Percentiles rank a stretch among this genome's conserved stretches.
Evolutionary conservation across 2,888 invertebrate species (phyloP).

Genomic region (Chamaedrilus cognettii): DNA sequence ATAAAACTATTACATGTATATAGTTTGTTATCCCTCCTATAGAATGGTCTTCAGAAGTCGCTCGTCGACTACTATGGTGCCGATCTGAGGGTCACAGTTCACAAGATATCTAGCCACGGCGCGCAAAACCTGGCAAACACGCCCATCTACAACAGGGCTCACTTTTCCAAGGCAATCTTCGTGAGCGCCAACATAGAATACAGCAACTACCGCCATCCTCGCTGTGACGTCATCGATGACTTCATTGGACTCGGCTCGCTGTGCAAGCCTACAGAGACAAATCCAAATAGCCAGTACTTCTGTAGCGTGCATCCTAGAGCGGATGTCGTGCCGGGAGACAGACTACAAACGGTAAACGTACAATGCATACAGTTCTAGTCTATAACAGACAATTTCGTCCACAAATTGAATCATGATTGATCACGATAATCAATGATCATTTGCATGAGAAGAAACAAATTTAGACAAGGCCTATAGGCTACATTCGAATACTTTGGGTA

Average conservation of each 20-base stretch:
- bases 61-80: slow-evolving; percentile 31
- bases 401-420: no score
- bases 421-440: no score
- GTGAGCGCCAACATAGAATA: slow-evolving; percentile 29
- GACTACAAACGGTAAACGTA: not conserved
- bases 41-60: slow-evolving; percentile 29
- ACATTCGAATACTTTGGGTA: no score
- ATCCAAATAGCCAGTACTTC: slow-evolving; percentile 15
- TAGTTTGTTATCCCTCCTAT: not conserved
- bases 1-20: no score
- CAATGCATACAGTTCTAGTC: no score
- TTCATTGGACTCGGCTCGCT: slow-evolving; percentile 19
- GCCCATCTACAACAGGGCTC: slow-evolving; percentile 20
- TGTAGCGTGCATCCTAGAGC: slow-evolving; percentile 25
- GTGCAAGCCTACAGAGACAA: slow-evolving; percentile 23
- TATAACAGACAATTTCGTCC: no score
- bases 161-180: slow-evolving; percentile 27
- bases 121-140: slow-evolving; percentile 33
- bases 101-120: slow-evolving; percentile 33
- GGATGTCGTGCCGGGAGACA: not conserved
- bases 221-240: slow-evolving; percentile 27
- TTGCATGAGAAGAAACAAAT: no score
- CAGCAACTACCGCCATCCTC: slow-evolving; percentile 30
- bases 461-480: no score
- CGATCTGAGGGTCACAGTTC: slow-evolving; percentile 24